Percentiles rank a stretch among this genome's conserved stretches.
Evolutionary conservation across 2,113 vertebrate species (phyloP).

Genomic region (Prunella himalayana): DNA sequence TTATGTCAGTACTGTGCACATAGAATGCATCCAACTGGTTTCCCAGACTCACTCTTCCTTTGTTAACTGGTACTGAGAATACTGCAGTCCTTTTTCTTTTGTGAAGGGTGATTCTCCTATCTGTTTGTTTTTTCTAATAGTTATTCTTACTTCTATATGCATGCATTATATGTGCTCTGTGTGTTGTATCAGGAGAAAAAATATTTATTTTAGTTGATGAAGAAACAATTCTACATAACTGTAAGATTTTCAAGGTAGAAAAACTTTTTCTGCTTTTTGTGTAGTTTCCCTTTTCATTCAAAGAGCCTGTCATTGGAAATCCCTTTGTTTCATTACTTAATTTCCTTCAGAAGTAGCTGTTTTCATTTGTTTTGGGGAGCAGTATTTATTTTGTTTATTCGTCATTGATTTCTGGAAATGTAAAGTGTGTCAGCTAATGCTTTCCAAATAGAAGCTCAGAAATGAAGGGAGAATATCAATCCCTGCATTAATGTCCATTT

Average conservation of each 20-base stretch:
- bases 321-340: neutral
- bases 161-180: neutral
- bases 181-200: neutral
- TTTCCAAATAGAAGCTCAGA: slow-evolving; percentile 33
- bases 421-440: neutral
- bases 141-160: neutral
- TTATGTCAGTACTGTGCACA: neutral
- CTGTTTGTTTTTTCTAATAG: neutral
- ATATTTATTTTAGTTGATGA: neutral
- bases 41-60: neutral
- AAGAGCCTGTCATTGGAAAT: neutral
- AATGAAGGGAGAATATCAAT: neutral
- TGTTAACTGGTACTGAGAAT: neutral
- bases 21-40: neutral
- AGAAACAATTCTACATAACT: neutral
- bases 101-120: neutral
- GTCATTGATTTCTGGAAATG: slow-evolving; percentile 32
- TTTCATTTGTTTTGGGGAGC: slow-evolving; percentile 33
- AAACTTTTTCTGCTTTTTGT: neutral
- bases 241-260: neutral
- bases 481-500: neutral
- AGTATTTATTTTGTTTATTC: slow-evolving; percentile 60
- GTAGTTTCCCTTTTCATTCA: neutral
- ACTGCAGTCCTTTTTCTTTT: slow-evolving; percentile 3
- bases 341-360: slow-evolving; percentile 34